Evolutionary conservation across 2,113 vertebrate species (phyloP), one percentile per base, ranked within the genome.

Genomic region (Triplophysa siluroides): DNA sequence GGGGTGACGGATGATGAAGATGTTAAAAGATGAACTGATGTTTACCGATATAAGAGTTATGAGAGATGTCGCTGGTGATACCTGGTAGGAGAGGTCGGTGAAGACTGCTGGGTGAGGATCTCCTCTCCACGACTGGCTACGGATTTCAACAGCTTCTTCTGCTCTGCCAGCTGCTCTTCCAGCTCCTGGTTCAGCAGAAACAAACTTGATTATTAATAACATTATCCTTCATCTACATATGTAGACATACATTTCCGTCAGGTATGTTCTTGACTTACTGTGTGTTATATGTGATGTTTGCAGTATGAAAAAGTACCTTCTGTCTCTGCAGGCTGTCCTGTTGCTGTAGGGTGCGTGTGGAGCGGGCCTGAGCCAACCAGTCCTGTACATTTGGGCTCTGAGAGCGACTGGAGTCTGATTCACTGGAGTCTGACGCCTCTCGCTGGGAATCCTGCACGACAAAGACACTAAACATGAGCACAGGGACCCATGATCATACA

Each of bases 301-400:
- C 8, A 4, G 10, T 43, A 10, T 29, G 29, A 38, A 38, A 38
- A 38, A 38, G 76, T 86, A 97, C 98, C 88, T 94, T 97, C 85
- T 98, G 95, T 54, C 93, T 93, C 80, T 96, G 95, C 54, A 96
- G 89, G 68, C 93, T 96, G 88, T 90, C 93, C 66, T 97, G 95
- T 14, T 96, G 94, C 72, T 96, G 95, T 76, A 95, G 93, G 2
- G 92, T 94, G 38, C 96, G 91, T 1, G 95, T 92, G 26, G 91
- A 93, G 18, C 93, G 94, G 21, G 95, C 94, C 84, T 97, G 96
- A 6, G 91, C 93, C 83, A 99, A 86, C 98, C 98, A 99, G 73
- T 99, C 98, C 89, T 98, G 98, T 60, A 97, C 90, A 29, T 92
- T 95, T 0, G 96, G 95, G 89, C 95, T 95, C 87, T 95, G 96